Conservation (phyloP, 2,888 invertebrate species). For the Ochlodes sylvanus region DNA sequence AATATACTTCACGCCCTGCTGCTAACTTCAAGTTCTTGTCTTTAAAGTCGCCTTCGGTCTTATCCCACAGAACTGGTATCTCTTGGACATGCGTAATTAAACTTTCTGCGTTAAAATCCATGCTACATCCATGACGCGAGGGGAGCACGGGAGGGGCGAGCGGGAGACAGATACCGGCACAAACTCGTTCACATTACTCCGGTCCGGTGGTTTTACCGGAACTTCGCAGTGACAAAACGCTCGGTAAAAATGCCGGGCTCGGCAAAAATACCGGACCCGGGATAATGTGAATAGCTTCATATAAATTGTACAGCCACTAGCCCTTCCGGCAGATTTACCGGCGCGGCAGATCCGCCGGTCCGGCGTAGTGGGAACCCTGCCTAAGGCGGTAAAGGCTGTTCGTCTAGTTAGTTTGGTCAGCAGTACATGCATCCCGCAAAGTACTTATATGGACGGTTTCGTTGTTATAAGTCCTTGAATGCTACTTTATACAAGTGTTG, state of each 20-base stretch:
- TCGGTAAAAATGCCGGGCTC: conserved; percentile 43
- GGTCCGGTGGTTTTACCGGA: conserved; percentile 42
- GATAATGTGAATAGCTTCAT: conserved; percentile 48
- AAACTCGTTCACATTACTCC: conserved; percentile 44
- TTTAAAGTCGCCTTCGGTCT: conserved; percentile 47
- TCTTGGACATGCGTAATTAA: conserved; percentile 48
- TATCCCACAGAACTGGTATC: conserved; percentile 49
- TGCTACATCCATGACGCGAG: conserved; percentile 41
- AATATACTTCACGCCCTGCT: conserved; percentile 50
- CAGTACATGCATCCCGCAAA: too few relatives aligned
- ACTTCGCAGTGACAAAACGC: conserved; percentile 48
- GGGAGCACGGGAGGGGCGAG: conserved; percentile 42
- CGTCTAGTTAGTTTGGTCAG: too few relatives aligned
- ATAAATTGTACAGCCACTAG: conserved; percentile 46
- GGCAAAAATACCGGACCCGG: too few relatives aligned
- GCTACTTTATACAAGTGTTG: too few relatives aligned
- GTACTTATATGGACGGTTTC: too few relatives aligned
- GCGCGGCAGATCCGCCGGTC: conserved; percentile 26
- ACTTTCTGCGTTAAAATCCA: conserved; percentile 44
- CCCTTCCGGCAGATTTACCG: conserved; percentile 39
- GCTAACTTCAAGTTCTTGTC: conserved; percentile 47
- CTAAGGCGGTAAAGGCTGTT: too few relatives aligned
- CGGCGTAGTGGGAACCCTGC: conserved; percentile 32
- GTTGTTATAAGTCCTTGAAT: too few relatives aligned
- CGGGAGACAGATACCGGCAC: conserved; percentile 41